These are phyloP conservation scores for Dynastes maya DNA, from an alignment of 2,888 invertebrate genomes.

Conservation along the genomic window DNA sequence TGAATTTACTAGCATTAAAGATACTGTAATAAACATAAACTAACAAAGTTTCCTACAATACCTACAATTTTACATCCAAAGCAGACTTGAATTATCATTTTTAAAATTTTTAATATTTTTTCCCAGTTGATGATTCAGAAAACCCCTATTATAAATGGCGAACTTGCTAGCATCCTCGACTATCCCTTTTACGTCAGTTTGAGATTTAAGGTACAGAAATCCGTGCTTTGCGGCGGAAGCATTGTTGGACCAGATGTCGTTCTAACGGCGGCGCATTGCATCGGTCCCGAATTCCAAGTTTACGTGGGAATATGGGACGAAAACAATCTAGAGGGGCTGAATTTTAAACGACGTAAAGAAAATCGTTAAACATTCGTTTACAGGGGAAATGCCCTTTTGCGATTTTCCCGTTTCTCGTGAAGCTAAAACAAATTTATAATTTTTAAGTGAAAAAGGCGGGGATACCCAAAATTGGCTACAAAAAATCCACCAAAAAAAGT, in stretches of 20 bases:
- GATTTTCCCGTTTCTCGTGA: conserved; percentile 12
- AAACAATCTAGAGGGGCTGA: neutral
- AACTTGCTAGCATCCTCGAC: neutral
- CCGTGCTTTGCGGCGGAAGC: neutral
- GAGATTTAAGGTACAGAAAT: neutral
- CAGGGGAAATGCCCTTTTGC: neutral
- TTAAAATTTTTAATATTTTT: neutral
- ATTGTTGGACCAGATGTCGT: conserved; percentile 1
- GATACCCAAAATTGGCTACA: neutral
- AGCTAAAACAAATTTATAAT: too few relatives aligned
- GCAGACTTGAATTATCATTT: neutral
- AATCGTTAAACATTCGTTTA: neutral
- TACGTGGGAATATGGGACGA: neutral
- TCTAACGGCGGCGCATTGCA: conserved; percentile 22
- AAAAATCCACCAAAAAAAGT: neutral
- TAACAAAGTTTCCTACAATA: too few relatives aligned
- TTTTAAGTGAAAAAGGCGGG: neutral
- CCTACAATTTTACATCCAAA: neutral
- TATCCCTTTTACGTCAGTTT: neutral
- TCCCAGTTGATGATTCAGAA: neutral
- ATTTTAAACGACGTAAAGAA: neutral
- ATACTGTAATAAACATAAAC: too few relatives aligned
- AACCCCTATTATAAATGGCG: conserved; percentile 9
- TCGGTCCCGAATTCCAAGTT: neutral
- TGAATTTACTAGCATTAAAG: too few relatives aligned